Conservation (phyloP, 2,888 invertebrate species). For the Chrysotoxum bicinctum region DNA sequence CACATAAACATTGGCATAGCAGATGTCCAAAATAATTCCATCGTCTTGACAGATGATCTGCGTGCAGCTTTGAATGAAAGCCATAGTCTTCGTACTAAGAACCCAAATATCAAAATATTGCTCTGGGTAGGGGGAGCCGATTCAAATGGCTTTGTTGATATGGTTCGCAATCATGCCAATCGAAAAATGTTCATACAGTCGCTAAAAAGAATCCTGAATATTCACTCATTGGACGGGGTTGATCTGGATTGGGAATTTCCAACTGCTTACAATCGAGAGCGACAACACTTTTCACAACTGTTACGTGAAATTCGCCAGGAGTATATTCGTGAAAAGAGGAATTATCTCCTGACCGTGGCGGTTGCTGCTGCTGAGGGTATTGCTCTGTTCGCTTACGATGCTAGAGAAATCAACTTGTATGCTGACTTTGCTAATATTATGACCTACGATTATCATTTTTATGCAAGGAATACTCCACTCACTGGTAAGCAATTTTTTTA, state of each 20-base stretch:
- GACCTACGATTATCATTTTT: conserved; percentile 95
- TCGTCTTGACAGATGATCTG: conserved; percentile 83
- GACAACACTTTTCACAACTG: conserved; percentile 89
- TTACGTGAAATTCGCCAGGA: conserved; percentile 88
- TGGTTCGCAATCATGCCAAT: conserved; percentile 87
- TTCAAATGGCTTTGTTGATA: conserved; percentile 86
- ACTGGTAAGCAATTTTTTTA: conserved; percentile 83
- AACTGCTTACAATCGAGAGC: conserved; percentile 84
- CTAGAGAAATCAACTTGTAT: conserved; percentile 89
- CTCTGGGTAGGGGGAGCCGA: conserved; percentile 87
- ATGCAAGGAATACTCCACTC: conserved; percentile 88
- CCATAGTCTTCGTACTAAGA: conserved; percentile 83
- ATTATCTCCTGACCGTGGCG: conserved; percentile 88
- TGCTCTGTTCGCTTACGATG: conserved; percentile 89
- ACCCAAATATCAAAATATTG: conserved; percentile 88
- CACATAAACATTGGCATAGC: conserved; percentile 92
- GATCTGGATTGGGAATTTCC: conserved; percentile 95
- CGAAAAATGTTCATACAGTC: conserved; percentile 86
- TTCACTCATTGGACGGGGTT: conserved; percentile 78
- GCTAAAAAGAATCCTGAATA: conserved; percentile 80
- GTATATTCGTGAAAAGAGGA: conserved; percentile 84
- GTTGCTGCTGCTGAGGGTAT: conserved; percentile 91
- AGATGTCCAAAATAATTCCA: conserved; percentile 84
- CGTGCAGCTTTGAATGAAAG: conserved; percentile 77
- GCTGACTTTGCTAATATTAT: conserved; percentile 94